Percentiles rank a stretch among this genome's conserved stretches.
Conservation (phyloP, 2,113 vertebrate genomes). For the Romanogobio albipinnatus region DNA sequence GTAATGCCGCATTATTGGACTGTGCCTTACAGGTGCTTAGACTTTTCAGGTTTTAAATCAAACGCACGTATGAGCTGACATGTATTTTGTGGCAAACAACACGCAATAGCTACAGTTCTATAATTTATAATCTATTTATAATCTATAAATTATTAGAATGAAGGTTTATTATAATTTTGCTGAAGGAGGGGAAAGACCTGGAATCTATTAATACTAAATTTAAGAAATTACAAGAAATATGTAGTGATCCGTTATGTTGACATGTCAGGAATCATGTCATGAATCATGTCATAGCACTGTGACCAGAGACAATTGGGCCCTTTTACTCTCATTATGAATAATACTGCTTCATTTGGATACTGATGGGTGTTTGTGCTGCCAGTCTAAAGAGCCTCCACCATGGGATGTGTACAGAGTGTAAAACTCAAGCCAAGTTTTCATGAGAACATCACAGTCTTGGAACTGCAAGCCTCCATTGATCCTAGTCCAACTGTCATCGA, state of each 20-base stretch:
- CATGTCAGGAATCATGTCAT: not conserved
- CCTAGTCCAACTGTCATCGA: slow-evolving; percentile 84
- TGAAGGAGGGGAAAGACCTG: not conserved
- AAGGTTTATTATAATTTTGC: not conserved
- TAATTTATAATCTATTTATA: not conserved
- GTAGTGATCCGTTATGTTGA: not conserved
- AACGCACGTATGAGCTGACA: slow-evolving; percentile 22
- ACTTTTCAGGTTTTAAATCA: slow-evolving; percentile 12
- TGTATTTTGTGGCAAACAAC: not conserved
- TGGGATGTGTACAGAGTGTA: slow-evolving; percentile 89
- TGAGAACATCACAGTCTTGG: slow-evolving; percentile 81
- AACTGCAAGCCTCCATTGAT: slow-evolving; percentile 85
- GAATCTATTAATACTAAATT: not conserved
- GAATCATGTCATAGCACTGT: not conserved
- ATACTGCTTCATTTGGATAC: slow-evolving; percentile 8
- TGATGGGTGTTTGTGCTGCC: slow-evolving; percentile 76
- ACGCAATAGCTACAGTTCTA: not conserved
- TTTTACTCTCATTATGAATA: slow-evolving; percentile 13
- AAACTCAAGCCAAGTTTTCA: slow-evolving; percentile 83
- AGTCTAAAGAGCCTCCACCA: slow-evolving; percentile 72
- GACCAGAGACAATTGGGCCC: not conserved
- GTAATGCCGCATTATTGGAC: slow-evolving; percentile 32
- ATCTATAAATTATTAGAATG: not conserved
- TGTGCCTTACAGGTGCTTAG: slow-evolving; percentile 24
- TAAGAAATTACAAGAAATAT: not conserved